Conservation (phyloP, 2,797 vertebrate species). For the Nasua narica region DNA sequence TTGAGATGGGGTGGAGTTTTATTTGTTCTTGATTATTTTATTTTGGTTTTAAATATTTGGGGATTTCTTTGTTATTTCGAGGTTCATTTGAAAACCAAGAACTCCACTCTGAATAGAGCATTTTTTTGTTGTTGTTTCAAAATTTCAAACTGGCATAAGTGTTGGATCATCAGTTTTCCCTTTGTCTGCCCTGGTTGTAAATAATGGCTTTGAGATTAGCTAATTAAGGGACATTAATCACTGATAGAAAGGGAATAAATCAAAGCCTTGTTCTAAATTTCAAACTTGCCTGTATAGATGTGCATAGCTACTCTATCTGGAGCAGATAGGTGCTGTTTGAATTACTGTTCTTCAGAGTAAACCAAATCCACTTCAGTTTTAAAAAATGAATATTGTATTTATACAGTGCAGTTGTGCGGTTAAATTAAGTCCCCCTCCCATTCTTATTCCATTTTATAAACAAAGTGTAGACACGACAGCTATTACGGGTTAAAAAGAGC, state of each 20-base stretch:
- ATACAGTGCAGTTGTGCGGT: constrained; percentile 77
- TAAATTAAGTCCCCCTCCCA: constrained; percentile 51
- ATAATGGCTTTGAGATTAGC: constrained; percentile 88
- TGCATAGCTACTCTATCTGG: constrained; percentile 80
- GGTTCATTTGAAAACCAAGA: not conserved
- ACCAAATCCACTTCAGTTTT: constrained; percentile 80
- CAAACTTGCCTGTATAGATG: constrained; percentile 75
- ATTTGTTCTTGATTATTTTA: not conserved
- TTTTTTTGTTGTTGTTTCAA: constrained; percentile 71
- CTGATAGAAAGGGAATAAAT: constrained; percentile 87
- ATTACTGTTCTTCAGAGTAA: constrained; percentile 82
- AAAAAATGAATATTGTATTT: constrained; percentile 84
- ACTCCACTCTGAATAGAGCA: constrained; percentile 54
- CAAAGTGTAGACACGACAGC: constrained; percentile 54
- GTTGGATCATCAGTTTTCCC: constrained; percentile 81
- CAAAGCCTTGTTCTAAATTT: constrained; percentile 82
- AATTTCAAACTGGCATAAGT: constrained; percentile 80
- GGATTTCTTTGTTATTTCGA: constrained; percentile 60
- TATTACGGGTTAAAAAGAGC: constrained; percentile 61
- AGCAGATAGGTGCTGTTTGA: constrained; percentile 85
- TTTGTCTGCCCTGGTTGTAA: constrained; percentile 84
- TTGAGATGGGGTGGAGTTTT: not conserved
- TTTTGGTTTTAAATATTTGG: not conserved
- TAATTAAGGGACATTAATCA: constrained; percentile 89
- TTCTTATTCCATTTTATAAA: constrained; percentile 73